A percentile compares a stretch with the other conserved stretches of the same genome.
phyloP scores from a whole-genome alignment of 1,140 invertebrate genomes.

The Ceratina australensis region DNA sequence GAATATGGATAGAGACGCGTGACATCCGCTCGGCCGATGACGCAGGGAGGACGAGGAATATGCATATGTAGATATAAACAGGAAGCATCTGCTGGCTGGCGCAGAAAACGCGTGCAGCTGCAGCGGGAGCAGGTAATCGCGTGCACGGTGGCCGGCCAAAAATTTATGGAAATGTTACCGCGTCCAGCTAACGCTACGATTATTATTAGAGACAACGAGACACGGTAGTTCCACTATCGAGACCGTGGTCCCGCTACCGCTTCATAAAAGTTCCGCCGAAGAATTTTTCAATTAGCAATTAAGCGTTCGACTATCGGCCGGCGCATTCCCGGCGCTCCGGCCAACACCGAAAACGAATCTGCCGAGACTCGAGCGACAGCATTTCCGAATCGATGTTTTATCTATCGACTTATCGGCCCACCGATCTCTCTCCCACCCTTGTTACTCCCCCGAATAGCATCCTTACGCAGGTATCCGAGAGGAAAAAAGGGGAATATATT shows the following conservation, averaged over 20 bases:
- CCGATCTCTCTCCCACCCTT: slow-evolving; percentile 17
- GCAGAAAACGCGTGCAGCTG: slow-evolving; percentile 67
- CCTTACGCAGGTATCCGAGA: background rate
- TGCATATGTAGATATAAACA: background rate
- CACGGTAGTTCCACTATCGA: no score
- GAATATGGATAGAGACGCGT: background rate
- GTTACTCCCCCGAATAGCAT: background rate
- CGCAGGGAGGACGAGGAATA: no score
- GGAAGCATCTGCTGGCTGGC: slow-evolving; percentile 67
- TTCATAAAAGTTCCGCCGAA: slow-evolving; percentile 28
- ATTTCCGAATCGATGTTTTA: slow-evolving; percentile 38
- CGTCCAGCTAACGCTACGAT: background rate
- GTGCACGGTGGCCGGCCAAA: background rate
- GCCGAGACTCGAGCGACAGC: background rate
- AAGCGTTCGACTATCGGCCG: slow-evolving; percentile 33
- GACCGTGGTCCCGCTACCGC: background rate
- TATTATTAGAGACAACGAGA: slow-evolving; percentile 34
- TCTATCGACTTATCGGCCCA: slow-evolving; percentile 36
- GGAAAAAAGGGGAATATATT: no score
- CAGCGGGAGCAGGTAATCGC: slow-evolving; percentile 5
- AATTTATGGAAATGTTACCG: background rate
- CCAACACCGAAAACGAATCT: slow-evolving; percentile 18
- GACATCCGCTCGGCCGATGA: background rate
- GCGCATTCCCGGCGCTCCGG: slow-evolving; percentile 36
- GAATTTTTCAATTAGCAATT: slow-evolving; percentile 49